Percentiles rank a stretch among this genome's conserved stretches.
Conservation (phyloP, 23 tunicate genomes). For the Pegea sp. region DNA sequence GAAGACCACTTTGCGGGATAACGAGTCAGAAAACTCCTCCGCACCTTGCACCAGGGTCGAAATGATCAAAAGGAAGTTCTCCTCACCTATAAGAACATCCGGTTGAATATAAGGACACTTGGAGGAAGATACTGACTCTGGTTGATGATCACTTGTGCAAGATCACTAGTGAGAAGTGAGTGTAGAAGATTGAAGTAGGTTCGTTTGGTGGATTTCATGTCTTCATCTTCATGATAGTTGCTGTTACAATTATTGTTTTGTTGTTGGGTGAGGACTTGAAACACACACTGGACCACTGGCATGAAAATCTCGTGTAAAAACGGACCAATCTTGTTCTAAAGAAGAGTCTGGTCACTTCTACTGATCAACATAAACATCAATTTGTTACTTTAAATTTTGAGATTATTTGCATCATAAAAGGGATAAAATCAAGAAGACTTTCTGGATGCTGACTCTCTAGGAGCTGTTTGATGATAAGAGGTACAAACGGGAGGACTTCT, state of each 20-base stretch:
- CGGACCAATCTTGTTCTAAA: conserved; percentile 34
- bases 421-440: conserved; percentile 81
- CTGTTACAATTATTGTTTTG: conserved; percentile 3
- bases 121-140: conserved; percentile 17
- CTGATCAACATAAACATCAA: neutral
- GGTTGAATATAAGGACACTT: neutral
- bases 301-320: conserved; percentile 68
- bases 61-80: conserved; percentile 35
- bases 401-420: conserved; percentile 79
- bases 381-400: conserved; percentile 46
- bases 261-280: conserved; percentile 38
- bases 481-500: conserved; percentile 80
- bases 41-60: conserved; percentile 68
- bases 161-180: conserved; percentile 46
- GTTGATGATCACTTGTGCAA: conserved; percentile 34
- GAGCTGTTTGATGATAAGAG: conserved; percentile 57
- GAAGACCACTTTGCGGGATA: conserved; percentile 55
- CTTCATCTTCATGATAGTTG: conserved; percentile 5
- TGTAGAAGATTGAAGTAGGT: conserved; percentile 62
- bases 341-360: no score
- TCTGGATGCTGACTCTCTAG: conserved; percentile 43
- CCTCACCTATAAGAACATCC: neutral
- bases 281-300: conserved; percentile 64
- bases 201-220: conserved; percentile 31
- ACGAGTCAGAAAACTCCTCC: conserved; percentile 33